These are phyloP conservation scores for Clarias laeviceps DNA, from an alignment of 2,797 vertebrate genomes.

Conservation along the genomic window DNA sequence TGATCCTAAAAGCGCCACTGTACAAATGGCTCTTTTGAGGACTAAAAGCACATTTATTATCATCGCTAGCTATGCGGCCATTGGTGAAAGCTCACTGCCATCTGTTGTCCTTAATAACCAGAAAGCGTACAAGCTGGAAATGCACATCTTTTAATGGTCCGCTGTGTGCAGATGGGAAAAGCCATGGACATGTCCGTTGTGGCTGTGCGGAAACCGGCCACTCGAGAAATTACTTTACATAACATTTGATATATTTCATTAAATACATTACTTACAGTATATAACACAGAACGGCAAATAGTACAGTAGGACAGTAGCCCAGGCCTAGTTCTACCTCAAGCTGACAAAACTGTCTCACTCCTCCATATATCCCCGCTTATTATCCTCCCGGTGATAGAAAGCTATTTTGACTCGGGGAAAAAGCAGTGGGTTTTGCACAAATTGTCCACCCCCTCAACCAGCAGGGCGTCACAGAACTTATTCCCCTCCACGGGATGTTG, in stretches of 20 bases:
- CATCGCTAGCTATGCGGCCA: conserved; percentile 43
- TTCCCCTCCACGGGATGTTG: conserved; percentile 54
- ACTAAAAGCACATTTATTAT: conserved; percentile 55
- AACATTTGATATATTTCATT: neutral
- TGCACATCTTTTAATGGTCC: conserved; percentile 3
- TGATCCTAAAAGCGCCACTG: conserved; percentile 47
- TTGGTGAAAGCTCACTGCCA: conserved; percentile 54
- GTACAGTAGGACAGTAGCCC: conserved; percentile 1
- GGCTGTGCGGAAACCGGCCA: too few species aligned
- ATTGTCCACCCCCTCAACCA: conserved; percentile 49
- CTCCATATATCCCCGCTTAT: conserved; percentile 53
- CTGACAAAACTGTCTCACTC: conserved; percentile 14
- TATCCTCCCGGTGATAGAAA: conserved; percentile 47
- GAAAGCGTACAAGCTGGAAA: conserved; percentile 28
- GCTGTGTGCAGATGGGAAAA: conserved; percentile 16
- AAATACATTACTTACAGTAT: neutral
- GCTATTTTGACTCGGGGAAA: conserved; percentile 53
- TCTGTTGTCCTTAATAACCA: conserved; percentile 56
- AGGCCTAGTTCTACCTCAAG: neutral
- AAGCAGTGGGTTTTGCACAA: conserved; percentile 45
- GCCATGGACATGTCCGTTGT: neutral
- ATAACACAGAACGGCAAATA: neutral
- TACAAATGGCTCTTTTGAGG: conserved; percentile 52
- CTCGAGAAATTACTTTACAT: neutral
- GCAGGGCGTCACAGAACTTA: conserved; percentile 56